phyloP scores from a whole-genome alignment of 2,113 vertebrate species.

The Salvelinus sp. region DNA sequence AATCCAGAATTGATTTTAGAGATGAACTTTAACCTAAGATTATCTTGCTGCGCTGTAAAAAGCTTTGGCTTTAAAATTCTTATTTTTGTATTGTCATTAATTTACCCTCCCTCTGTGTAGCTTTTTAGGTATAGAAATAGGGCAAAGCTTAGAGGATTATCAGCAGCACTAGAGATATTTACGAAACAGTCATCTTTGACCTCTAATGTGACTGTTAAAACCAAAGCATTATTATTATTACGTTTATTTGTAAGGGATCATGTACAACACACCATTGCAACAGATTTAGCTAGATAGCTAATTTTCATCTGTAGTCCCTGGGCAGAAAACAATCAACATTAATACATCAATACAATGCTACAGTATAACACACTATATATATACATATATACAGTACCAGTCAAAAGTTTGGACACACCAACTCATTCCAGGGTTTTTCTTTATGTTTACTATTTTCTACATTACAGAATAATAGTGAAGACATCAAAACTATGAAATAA shows the following conservation, averaged over 20 bases:
- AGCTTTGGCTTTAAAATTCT: neutral
- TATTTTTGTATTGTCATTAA: slow-evolving; percentile 2
- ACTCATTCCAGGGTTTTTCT: too few species aligned
- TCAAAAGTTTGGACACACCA: too few species aligned
- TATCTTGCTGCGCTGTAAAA: neutral
- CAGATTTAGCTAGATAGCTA: too few species aligned
- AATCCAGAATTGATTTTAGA: neutral
- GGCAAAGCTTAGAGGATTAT: neutral
- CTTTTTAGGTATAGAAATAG: neutral
- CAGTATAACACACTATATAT: too few species aligned
- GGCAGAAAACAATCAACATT: too few species aligned
- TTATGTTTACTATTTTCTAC: too few species aligned
- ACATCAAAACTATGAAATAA: too few species aligned
- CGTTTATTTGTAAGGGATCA: neutral
- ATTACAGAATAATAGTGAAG: too few species aligned
- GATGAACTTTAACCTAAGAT: neutral
- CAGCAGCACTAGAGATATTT: neutral
- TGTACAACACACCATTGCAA: neutral
- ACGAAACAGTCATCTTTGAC: neutral
- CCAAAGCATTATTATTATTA: neutral
- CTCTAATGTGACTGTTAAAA: neutral
- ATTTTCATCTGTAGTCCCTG: too few species aligned
- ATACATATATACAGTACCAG: too few species aligned
- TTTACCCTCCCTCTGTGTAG: neutral
- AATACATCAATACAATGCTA: too few species aligned